Evolutionary conservation across 2,113 vertebrate species (phyloP).

Genomic region (Otus sunia): DNA sequence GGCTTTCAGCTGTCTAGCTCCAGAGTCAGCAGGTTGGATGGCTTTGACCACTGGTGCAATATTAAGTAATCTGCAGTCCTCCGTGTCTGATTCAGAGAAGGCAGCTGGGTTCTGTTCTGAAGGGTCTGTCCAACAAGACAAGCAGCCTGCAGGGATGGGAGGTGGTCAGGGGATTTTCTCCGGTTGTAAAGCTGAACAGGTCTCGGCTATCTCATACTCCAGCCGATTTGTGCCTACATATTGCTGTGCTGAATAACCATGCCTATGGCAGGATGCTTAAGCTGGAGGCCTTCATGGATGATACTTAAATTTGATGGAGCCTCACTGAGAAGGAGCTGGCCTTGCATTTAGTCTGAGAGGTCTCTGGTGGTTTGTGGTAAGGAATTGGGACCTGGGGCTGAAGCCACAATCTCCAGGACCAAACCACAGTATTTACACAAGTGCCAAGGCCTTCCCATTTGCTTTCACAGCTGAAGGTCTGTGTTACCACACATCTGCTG

Average conservation of each 20-base stretch:
- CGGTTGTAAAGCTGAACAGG: neutral
- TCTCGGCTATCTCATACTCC: neutral
- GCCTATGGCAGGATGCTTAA: neutral
- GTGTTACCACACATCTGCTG: neutral
- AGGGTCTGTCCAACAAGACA: neutral
- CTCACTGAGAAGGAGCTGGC: neutral
- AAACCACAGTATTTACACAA: slow-evolving; percentile 32
- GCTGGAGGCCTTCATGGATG: neutral
- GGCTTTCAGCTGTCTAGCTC: neutral
- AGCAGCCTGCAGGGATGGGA: neutral
- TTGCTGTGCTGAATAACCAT: neutral
- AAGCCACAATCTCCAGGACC: slow-evolving; percentile 32
- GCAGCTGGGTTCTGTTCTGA: neutral
- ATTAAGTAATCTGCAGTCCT: neutral
- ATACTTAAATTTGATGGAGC: neutral
- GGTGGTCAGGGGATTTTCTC: neutral
- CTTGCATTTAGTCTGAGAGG: neutral
- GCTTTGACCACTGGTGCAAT: neutral
- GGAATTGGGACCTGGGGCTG: neutral
- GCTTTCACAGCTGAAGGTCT: neutral
- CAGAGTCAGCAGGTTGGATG: neutral
- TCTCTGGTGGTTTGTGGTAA: slow-evolving; percentile 36
- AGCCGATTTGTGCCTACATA: neutral
- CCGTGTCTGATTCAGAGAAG: neutral
- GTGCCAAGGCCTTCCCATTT: neutral